Conservation (phyloP, 2,113 vertebrate genomes). For the Cyphomyrus plagiostoma region DNA sequence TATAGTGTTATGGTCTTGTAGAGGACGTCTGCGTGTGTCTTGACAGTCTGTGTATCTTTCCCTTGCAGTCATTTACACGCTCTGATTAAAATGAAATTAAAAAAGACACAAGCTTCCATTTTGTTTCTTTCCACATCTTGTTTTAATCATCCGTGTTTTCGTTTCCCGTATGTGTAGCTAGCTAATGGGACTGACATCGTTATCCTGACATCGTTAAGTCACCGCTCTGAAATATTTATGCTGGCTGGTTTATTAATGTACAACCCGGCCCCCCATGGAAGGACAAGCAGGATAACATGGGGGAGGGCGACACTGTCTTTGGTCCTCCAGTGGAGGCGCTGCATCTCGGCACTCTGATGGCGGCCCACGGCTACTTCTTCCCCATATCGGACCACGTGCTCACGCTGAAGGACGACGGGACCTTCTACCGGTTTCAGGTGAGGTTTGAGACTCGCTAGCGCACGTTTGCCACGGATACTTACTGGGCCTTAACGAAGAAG, state of each 20-base stretch:
- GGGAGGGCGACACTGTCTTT: background rate
- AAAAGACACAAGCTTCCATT: conserved; percentile 2
- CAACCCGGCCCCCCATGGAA: background rate
- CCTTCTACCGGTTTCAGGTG: conserved; percentile 80
- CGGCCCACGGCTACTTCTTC: conserved; percentile 80
- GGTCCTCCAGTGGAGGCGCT: conserved; percentile 67
- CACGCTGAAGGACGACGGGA: conserved; percentile 75
- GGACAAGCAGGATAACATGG: background rate
- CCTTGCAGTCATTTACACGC: background rate
- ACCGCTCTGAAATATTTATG: conserved; percentile 19
- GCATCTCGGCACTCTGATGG: conserved; percentile 76
- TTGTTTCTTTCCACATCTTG: background rate
- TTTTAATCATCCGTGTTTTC: background rate
- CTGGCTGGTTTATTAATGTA: conserved; percentile 20
- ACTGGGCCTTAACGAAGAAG: background rate
- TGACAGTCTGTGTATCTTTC: background rate
- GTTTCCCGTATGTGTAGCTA: background rate
- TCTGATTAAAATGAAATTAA: background rate
- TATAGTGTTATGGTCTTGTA: background rate
- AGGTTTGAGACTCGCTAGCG: conserved; percentile 14
- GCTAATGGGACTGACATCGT: background rate
- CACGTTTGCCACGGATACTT: background rate
- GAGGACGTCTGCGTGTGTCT: background rate
- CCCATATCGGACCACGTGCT: conserved; percentile 80
- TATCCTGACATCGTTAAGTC: conserved; percentile 4